A percentile compares a stretch with the other conserved stretches of the same genome.
phyloP scores from a whole-genome alignment of 1,140 invertebrate species.

The Schlechtendalia chinensis region DNA sequence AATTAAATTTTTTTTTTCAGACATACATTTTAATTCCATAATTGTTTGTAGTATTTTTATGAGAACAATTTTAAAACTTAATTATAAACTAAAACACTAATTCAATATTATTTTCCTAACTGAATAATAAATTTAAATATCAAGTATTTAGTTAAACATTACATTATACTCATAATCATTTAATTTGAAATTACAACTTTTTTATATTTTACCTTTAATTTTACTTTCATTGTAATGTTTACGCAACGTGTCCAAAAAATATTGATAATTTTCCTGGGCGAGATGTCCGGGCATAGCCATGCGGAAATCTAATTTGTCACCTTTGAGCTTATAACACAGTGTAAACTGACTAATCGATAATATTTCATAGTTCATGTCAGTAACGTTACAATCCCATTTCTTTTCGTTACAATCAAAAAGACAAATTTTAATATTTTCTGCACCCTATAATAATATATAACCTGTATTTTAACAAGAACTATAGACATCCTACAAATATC shows the following conservation, averaged over 20 bases:
- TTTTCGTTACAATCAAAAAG: conserved; percentile 77
- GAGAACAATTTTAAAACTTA: no score
- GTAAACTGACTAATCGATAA: conserved; percentile 85
- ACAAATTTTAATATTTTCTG: conserved; percentile 78
- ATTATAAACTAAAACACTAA: no score
- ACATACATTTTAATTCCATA: no score
- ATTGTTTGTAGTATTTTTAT: no score
- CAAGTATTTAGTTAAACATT: no score
- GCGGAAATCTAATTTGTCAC: conserved; percentile 90
- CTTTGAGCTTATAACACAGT: conserved; percentile 79
- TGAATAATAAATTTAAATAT: no score
- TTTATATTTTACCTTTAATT: conserved; percentile 71
- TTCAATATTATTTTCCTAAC: no score
- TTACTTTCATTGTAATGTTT: conserved; percentile 68
- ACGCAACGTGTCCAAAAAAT: conserved; percentile 70
- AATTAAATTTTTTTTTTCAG: no score
- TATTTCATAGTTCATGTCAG: conserved; percentile 72
- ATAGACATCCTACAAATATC: background rate
- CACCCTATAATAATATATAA: conserved; percentile 61
- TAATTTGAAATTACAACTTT: background rate
- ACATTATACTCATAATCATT: no score
- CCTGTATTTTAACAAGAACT: conserved; percentile 22
- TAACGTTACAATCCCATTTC: conserved; percentile 76
- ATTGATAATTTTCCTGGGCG: conserved; percentile 75
- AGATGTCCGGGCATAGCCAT: conserved; percentile 76